Percentiles rank a stretch among this genome's conserved stretches.
Evolutionary conservation across 2,113 vertebrate species (phyloP).

Genomic region (Poeciliopsis retropinna): DNA sequence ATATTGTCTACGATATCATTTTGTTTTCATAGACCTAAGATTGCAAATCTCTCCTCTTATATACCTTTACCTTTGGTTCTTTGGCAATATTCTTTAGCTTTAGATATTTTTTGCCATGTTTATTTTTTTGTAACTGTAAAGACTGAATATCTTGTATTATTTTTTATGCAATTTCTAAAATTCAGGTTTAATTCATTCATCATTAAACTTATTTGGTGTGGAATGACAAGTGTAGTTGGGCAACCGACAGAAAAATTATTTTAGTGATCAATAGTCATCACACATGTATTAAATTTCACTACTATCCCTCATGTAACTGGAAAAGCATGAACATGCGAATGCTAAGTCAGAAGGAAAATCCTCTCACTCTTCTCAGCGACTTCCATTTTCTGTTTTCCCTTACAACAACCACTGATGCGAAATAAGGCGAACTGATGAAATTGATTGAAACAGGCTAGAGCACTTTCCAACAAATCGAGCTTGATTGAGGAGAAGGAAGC

Average conservation of each 20-base stretch:
- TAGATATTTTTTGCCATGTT: background rate
- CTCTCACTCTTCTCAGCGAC: background rate
- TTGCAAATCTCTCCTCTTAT: background rate
- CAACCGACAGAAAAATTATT: too few species aligned
- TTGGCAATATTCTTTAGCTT: background rate
- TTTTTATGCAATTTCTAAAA: too few species aligned
- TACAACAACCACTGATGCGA: constrained; percentile 25
- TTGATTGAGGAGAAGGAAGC: constrained; percentile 11
- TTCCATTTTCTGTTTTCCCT: constrained; percentile 2
- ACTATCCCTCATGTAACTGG: background rate
- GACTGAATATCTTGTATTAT: too few species aligned
- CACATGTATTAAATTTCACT: constrained; percentile 2
- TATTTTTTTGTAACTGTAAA: background rate
- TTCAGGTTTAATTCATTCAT: too few species aligned
- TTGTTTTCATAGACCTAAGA: background rate
- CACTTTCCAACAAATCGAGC: background rate
- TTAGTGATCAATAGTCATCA: too few species aligned
- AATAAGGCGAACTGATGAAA: constrained; percentile 4
- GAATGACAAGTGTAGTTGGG: too few species aligned
- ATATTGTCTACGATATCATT: background rate
- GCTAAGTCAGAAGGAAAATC: constrained; percentile 3
- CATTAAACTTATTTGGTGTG: too few species aligned
- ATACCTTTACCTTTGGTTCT: background rate
- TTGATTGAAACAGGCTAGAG: constrained; percentile 31
- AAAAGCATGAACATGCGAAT: constrained; percentile 8